Percentiles rank a stretch among this genome's conserved stretches.
phyloP scores from a whole-genome alignment of 2,888 invertebrate genomes.

The Heterodera filipjevi region DNA sequence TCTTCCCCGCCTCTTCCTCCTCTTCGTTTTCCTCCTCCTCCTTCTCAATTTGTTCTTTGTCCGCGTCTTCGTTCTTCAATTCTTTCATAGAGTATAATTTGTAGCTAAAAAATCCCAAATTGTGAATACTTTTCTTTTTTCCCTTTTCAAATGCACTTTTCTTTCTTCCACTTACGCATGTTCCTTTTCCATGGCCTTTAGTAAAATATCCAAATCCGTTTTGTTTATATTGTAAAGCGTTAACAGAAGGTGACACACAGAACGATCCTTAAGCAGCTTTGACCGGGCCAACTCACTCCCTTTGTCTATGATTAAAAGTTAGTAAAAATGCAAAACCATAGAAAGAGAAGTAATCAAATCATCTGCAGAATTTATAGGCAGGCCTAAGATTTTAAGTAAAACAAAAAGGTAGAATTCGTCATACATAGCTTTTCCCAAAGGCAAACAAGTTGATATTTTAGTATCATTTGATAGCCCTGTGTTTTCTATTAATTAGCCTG shows the following conservation, averaged over 20 bases:
- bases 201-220: neutral
- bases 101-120: neutral
- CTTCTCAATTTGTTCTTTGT: slow-evolving; percentile 5
- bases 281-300: neutral
- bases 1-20: slow-evolving; percentile 8
- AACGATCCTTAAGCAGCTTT: slow-evolving; percentile 2
- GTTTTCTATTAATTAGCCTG: too few species aligned
- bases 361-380: too few species aligned
- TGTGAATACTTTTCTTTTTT: neutral
- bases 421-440: too few species aligned
- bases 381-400: too few species aligned
- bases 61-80: neutral
- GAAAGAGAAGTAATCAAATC: neutral
- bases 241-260: slow-evolving; percentile 7
- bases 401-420: too few species aligned
- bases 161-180: neutral
- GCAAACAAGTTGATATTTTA: too few species aligned
- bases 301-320: too few species aligned
- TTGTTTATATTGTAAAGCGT: neutral
- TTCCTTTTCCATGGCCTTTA: neutral
- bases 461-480: too few species aligned
- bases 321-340: neutral
- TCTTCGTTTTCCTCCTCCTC: slow-evolving; percentile 1
- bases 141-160: too few species aligned
- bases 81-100: slow-evolving; percentile 3